Evolutionary conservation across 2,888 invertebrate genomes (phyloP).

Genomic region (Coelinius sp.): DNA sequence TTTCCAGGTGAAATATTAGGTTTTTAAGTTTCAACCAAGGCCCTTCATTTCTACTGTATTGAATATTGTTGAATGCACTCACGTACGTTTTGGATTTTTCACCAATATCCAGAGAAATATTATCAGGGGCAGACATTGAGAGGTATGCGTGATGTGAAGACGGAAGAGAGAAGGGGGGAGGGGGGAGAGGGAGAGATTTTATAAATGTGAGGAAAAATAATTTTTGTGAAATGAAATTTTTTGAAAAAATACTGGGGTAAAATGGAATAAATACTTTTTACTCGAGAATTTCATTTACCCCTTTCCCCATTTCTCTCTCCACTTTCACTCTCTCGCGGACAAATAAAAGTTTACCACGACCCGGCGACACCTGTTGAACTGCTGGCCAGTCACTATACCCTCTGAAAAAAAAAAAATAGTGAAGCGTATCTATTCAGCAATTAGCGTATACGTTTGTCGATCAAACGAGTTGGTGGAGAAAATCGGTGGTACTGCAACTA

Average conservation of each 20-base stretch:
- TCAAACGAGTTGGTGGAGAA: background rate
- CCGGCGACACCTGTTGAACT: conserved; percentile 70
- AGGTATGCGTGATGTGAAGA: background rate
- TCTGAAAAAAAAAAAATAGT: conserved; percentile 45
- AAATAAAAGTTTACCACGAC: conserved; percentile 70
- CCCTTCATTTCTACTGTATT: conserved; percentile 30
- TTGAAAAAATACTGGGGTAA: too few relatives aligned
- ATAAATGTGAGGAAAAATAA: too few relatives aligned
- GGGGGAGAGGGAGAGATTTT: background rate
- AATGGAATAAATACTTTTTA: too few relatives aligned
- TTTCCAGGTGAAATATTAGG: background rate
- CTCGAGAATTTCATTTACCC: conserved; percentile 31
- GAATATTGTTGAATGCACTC: conserved; percentile 37
- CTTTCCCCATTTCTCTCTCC: conserved; percentile 37
- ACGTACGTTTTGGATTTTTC: conserved; percentile 35
- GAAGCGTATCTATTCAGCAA: conserved; percentile 3
- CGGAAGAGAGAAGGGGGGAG: background rate
- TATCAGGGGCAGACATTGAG: conserved; percentile 8
- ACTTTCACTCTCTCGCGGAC: conserved; percentile 55
- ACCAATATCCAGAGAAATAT: background rate
- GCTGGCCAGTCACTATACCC: conserved; percentile 56
- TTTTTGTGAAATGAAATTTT: too few relatives aligned
- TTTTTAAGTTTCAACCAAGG: conserved; percentile 26
- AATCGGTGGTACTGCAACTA: conserved; percentile 9
- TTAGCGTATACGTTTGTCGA: conserved; percentile 28